phyloP scores from a whole-genome alignment of 2,113 vertebrate species.

The Brachypteracias leptosomus region DNA sequence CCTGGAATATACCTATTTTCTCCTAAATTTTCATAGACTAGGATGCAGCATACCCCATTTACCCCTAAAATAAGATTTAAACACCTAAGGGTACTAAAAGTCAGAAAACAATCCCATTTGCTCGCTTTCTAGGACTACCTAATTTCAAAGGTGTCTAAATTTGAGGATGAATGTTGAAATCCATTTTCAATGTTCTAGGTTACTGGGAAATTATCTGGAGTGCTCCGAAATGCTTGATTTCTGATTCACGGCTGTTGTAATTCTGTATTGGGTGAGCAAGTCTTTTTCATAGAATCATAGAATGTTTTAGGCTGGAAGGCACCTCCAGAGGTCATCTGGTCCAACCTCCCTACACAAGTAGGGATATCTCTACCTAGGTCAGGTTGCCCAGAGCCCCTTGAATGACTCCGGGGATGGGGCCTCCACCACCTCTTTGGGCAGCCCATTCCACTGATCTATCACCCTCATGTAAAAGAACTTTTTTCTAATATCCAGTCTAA shows the following conservation, averaged over 20 bases:
- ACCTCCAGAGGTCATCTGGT: too few species aligned
- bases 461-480: too few species aligned
- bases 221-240: not conserved
- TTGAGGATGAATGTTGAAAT: not conserved
- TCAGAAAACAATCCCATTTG: not conserved
- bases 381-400: too few species aligned
- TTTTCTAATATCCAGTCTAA: too few species aligned
- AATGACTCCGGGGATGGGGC: too few species aligned
- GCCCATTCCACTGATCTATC: too few species aligned
- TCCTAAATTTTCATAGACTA: not conserved
- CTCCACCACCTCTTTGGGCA: too few species aligned
- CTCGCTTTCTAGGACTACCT: not conserved
- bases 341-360: too few species aligned
- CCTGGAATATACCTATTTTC: not conserved
- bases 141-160: not conserved
- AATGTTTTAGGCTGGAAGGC: too few species aligned
- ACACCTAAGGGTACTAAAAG: not conserved
- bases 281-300: too few species aligned
- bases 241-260: not conserved
- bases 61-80: not conserved
- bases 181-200: not conserved
- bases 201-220: not conserved
- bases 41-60: not conserved
- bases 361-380: too few species aligned
- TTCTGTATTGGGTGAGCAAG: not conserved